Evolutionary conservation across 2,797 vertebrate species (phyloP).

Genomic region (Tapera naevia): DNA sequence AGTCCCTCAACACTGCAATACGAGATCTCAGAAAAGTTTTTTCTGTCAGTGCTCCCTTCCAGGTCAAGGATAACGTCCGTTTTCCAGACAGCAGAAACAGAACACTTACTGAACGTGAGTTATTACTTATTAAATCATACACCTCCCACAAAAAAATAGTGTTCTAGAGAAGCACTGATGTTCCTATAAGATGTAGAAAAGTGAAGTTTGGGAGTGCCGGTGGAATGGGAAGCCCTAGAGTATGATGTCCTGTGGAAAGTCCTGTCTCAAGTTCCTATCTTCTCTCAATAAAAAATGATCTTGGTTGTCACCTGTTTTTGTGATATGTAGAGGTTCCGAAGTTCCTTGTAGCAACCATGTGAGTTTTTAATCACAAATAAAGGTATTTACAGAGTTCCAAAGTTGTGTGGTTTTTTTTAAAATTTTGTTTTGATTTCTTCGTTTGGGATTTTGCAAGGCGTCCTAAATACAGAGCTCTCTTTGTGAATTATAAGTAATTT

Average conservation of each 20-base stretch:
- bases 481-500: background rate
- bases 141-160: background rate
- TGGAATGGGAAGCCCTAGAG: background rate
- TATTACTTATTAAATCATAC: background rate
- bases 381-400: background rate
- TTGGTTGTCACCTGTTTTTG: background rate
- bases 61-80: background rate
- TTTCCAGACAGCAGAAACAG: background rate
- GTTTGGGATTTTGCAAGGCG: background rate
- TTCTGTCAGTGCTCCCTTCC: background rate
- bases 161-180: background rate
- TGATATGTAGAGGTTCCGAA: background rate
- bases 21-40: background rate
- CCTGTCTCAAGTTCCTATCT: background rate
- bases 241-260: background rate
- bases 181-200: background rate
- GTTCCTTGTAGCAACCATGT: background rate
- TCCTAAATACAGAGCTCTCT: background rate
- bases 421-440: background rate
- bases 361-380: background rate
- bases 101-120: background rate
- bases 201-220: background rate
- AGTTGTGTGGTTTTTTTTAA: accelerated
- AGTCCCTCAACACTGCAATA: background rate
- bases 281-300: background rate